Base-by-base conservation (phyloP, 2,797 vertebrate species). In the Euthynnus affinis region DNA sequence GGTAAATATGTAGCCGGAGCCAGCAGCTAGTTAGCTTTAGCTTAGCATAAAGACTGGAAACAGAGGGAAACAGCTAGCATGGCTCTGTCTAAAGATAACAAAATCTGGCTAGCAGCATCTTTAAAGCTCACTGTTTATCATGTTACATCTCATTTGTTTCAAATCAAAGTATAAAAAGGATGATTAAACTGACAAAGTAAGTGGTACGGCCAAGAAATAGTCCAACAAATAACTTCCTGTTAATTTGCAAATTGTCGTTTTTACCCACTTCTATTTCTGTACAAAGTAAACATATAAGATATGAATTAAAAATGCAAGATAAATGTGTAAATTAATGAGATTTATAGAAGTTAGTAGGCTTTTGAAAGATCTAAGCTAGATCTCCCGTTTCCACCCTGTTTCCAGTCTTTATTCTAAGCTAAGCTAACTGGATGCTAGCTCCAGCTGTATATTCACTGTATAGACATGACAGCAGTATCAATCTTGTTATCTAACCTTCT, bases 401-500 rank as follows among this genome's bases (percentile, higher is more conserved):
- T 40, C 12, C 2, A 29, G 22, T 48, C n/a, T 20, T 37, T 37
- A 48, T 57, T 27, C 40, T 48, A 48, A 34, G 34, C 18, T 63
- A 48, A 40, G 7, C 17, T 22, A 48, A 46, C n/a, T 6, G 3
- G 15, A 17, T n/a, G 1, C 22, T 53, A 22, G 20, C 57, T 76
- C 27, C 4, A 40, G 42, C 64, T 61, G 18, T 29, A 44, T 13
- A 17, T 53, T 46, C 20, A 40, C 6, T 14, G 4, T 13, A 44
- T 17, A 71, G 29, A 10, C 3, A 0, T 51, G 15, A 70, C 10
- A 46, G 27, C 8, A 42, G 29, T 37, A 23, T 59, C 2, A 1
- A 32, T 59, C 61, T 48, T 56, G 22, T 67, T 32, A 25, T 71
- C 58, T 55, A 37, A 32, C 37, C 68, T 56, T 14, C 5, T 5